Conservation (phyloP, 2,797 vertebrate species). For the Distichodus sexfasciatus region DNA sequence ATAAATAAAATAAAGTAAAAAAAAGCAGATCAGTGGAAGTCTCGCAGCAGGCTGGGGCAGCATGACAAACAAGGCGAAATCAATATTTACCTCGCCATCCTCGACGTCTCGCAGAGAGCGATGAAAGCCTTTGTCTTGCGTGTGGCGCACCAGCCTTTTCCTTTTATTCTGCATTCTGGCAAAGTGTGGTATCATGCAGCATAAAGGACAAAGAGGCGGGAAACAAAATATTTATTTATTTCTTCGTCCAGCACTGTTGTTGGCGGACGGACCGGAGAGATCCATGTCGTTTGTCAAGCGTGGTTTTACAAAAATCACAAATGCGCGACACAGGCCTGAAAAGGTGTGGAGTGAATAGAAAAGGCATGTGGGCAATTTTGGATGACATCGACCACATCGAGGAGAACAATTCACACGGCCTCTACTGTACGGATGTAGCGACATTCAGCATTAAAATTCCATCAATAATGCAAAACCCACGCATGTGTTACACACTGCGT, state of each 20-base stretch:
- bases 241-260: background rate
- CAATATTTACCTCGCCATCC: constrained; percentile 30
- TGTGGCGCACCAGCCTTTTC: background rate
- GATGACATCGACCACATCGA: no score
- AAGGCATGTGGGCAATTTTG: no score
- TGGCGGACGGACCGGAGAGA: background rate
- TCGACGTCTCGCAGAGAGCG: constrained; percentile 16
- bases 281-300: no score
- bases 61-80: constrained; percentile 38
- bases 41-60: constrained; percentile 32
- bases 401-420: no score
- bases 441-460: no score
- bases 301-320: no score
- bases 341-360: no score
- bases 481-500: no score
- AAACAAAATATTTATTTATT: constrained; percentile 7
- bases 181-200: background rate
- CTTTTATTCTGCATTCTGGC: background rate
- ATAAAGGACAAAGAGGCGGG: constrained; percentile 5
- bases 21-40: constrained; percentile 31
- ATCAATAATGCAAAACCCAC: no score
- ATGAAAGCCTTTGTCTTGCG: constrained; percentile 16
- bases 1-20: background rate
- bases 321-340: no score
- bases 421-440: no score